Conservation (phyloP, 2,113 vertebrate species). For the Peucedramus taeniatus region DNA sequence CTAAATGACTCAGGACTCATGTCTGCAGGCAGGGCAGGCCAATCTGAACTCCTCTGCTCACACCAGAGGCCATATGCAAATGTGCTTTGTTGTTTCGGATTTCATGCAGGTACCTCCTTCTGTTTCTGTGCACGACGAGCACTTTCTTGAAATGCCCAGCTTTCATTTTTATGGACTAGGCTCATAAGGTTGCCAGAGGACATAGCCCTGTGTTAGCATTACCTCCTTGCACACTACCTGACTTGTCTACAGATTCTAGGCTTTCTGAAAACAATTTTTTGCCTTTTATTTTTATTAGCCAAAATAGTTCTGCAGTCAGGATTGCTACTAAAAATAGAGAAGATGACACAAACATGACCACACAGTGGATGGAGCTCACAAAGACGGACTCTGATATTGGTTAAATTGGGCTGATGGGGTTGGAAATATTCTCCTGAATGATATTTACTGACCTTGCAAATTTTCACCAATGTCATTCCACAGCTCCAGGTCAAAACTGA, state of each 20-base stretch:
- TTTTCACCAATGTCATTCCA: constrained; percentile 25
- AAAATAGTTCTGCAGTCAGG: neutral
- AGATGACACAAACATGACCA: fast-evolving
- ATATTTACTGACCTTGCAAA: constrained; percentile 50
- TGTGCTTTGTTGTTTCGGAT: fast-evolving
- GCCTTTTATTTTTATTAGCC: neutral
- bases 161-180: neutral
- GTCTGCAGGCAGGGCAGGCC: neutral
- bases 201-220: neutral
- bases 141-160: neutral
- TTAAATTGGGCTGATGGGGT: neutral
- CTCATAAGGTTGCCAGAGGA: neutral
- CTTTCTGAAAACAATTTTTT: neutral
- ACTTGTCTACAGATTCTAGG: neutral
- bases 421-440: constrained; percentile 1
- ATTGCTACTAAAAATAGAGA: neutral
- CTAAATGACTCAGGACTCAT: neutral
- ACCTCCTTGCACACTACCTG: neutral
- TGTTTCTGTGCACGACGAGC: neutral
- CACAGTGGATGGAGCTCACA: neutral
- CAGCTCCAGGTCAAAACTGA: constrained; percentile 42
- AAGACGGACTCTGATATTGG: neutral
- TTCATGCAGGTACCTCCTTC: neutral
- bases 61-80: neutral
- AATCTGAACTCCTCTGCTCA: neutral